Conservation (phyloP, 1,140 invertebrate genomes). For the Hyles euphorbiae region DNA sequence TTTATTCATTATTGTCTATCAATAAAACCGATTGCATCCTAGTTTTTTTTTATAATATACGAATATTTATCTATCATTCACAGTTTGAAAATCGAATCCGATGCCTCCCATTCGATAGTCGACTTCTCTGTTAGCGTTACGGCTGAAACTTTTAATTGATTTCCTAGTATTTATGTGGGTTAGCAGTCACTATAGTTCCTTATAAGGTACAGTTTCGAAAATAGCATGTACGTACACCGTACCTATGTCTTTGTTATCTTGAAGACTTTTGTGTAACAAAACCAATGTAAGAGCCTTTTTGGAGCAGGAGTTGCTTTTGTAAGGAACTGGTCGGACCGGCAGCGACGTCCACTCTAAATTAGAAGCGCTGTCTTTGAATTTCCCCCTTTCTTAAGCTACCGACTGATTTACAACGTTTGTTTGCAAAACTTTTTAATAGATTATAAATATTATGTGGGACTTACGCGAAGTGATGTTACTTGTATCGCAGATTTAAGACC, state of each 20-base stretch:
- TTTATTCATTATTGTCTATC: not conserved
- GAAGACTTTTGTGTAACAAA: constrained; percentile 41
- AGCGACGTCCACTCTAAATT: constrained; percentile 45
- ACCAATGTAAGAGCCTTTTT: constrained; percentile 38
- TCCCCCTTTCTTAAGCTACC: constrained; percentile 50
- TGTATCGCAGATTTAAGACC: no score
- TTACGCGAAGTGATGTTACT: not conserved
- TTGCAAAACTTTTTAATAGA: not conserved
- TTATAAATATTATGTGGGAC: no score
- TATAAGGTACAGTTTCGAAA: no score
- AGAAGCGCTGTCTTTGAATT: constrained; percentile 52
- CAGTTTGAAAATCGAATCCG: not conserved
- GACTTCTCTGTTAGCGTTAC: no score
- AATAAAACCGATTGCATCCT: no score
- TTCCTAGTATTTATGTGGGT: no score
- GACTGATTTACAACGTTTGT: constrained; percentile 6
- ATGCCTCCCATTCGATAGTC: not conserved
- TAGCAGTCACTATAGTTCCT: no score
- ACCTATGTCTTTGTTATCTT: not conserved
- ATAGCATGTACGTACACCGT: no score
- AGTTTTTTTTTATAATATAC: no score
- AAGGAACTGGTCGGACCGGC: constrained; percentile 49
- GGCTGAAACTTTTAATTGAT: no score
- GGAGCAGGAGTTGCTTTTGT: constrained; percentile 38
- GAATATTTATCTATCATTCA: no score